Evolutionary conservation across 2,797 vertebrate species (phyloP), one percentile per base, ranked within the genome.

Genomic region (Sebastolobus alascanus): DNA sequence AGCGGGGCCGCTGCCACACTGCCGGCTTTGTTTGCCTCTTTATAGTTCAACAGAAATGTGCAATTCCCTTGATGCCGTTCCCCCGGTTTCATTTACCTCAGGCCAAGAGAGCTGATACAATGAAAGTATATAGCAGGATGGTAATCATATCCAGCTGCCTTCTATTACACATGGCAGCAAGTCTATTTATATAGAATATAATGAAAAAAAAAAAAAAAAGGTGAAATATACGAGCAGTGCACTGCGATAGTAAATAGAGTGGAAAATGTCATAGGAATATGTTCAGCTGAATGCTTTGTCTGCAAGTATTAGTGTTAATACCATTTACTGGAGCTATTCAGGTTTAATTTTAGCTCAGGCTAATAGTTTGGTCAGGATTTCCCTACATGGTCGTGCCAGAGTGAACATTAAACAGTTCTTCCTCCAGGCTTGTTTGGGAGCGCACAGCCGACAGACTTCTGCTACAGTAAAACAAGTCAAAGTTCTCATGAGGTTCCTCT

Each of bases 61-160:
- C 84, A 67, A 86, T 91, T 95, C 95, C 94, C 94, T 83, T 76
- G 90, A 89, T 93, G 88, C 91, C 68, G 68, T 75, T 87, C 80
- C 83, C 79, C 63, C 56, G 85, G 84, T 93, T 95, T 94, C 92
- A 95, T 95, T 95, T 95, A 94, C 84, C 66, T 77, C 79, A 10
- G 76, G 94, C 94, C 94, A 94, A 90, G 91, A 94, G 92, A 92
- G 87, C 90, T 92, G 94, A 95, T 94, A 95, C 93, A 95, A 92
- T 93, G 89, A 91, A 92, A 92, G 90, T 86, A 80, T 92, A 90
- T 87, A 86, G 91, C 85, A 89, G 81, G 81, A 92, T 83, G 84
- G 88, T 95, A 95, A 96, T 95, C 87, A 93, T 65, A 91, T 65
- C 94, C 95, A 96, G 94, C 94, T 96, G 95, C 84, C 85, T 82